Base-by-base conservation (phyloP, 1,140 invertebrate species). In the Cardiocondyla obscurior region DNA sequence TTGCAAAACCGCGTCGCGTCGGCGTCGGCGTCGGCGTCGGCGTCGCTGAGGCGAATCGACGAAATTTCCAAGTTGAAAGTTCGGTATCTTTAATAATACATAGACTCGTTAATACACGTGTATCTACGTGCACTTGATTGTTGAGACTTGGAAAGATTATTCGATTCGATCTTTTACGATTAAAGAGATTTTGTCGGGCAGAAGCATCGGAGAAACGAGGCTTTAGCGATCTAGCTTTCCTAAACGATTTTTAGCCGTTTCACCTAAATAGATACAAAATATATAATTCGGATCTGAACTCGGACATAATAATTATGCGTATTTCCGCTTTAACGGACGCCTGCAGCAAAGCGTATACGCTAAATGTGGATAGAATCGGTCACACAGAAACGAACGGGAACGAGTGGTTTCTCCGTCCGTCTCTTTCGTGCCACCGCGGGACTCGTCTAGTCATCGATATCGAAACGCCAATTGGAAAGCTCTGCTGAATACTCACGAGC, bases 301-400 rank as follows among this genome's bases (percentile, higher is more conserved):
- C n/a, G 42, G 36, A 36, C 33, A 53, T 22, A 4, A 62, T 36
- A 64, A 76, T 64, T 64, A 49, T 19, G 19, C 19, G 30, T 10
- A 49, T 76, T 76, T 76, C 14, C n/a, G 42, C 42, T 67, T 79
- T 53, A 39, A 55, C 30, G 51, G 46, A 28, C 46, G 46, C 12
- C 46, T 30, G 30, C 33, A 53, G 60, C 33, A 62, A 62, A 74
- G 25, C 72, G 86, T 69, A n/a, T n/a, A 88, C 84, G 86, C 90
- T 89, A 88, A 87, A 90, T 86, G 84, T 90, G 86, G 85, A 90
- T 86, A 79, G 84, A 88, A 91, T 90, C 89, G 85, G 84, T 90
- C 85, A 88, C 87, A 85, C 62, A 65, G 62, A 69, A 67, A 36
- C 58, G 42, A 49, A 36, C 14, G 19, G 36, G 64, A 81, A 77